Evolutionary conservation across 2,797 vertebrate species (phyloP), one percentile per base, ranked within the genome.

Genomic region (Anniella stebbinsi): DNA sequence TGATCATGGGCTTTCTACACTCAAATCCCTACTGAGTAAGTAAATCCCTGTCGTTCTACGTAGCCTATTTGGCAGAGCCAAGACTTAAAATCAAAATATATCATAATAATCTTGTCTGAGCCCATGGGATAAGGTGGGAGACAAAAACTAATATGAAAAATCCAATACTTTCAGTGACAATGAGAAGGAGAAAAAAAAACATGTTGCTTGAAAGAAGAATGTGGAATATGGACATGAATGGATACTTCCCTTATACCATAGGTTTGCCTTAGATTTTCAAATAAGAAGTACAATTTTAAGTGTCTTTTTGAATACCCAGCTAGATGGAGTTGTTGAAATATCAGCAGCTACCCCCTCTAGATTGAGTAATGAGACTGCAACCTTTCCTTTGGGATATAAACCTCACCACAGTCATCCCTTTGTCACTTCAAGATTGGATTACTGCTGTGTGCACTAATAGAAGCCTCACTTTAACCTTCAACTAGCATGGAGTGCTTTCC

Each of bases 301-400:
- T 73, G n/a, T 88, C 75, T 36, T 84, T 90, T 91, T 93, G 87
- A 87, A 94, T 88, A n/a, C 48, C 48, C 84, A 36, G 57, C 23
- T 90, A 87, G 57, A 91, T 92, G 91, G 89, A 93, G 94, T 93
- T 83, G 87, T 30, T 88, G 87, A 91, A 72, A 88, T 88, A 91
- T 48, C 81, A 87, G 91, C 80, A 91, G 80, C 91, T 93, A 78
- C 38, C 60, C 90, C 87, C 93, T 90, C 80, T 86, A 93, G 91
- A 94, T 88, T 86, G 13, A 0, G 0, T 77, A 92, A 92, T 60
- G 80, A 87, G 91, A 84, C 80, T 84, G 85, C 80, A 89, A 89
- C 84, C 80, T 89, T 92, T 89, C 45, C 90, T 93, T 89, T 88
- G 75, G 88, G 75, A 57, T 88, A n/a, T 30, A 66, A 57, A 81